These are phyloP conservation scores for Antheraea yamamai DNA, from an alignment of 2,888 invertebrate genomes.

Conservation along the genomic window DNA sequence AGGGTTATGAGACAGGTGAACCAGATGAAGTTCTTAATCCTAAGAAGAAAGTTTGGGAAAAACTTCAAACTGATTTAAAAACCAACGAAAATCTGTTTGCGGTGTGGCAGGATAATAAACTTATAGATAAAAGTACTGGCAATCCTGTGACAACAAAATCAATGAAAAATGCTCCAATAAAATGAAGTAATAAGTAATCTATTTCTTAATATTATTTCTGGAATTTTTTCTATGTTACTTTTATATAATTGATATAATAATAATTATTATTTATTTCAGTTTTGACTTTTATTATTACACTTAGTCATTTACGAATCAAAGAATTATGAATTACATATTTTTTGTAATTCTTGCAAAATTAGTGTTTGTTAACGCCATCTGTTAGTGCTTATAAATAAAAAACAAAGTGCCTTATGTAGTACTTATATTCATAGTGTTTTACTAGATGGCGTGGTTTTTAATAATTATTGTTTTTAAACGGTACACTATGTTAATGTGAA, in stretches of 20 bases:
- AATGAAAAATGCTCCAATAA: conserved; percentile 91
- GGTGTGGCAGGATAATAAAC: conserved; percentile 92
- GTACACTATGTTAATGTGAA: too few relatives aligned
- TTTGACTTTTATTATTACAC: neutral
- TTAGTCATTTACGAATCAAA: neutral
- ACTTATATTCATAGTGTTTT: too few relatives aligned
- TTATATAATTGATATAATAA: conserved; percentile 3
- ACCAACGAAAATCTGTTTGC: conserved; percentile 87
- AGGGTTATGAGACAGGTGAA: conserved; percentile 89
- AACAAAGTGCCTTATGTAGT: neutral
- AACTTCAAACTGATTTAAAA: conserved; percentile 90
- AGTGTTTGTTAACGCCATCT: neutral
- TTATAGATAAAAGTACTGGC: conserved; percentile 87
- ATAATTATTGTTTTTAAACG: too few relatives aligned
- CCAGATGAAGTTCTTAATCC: conserved; percentile 95
- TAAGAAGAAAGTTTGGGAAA: conserved; percentile 99
- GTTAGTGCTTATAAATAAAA: neutral
- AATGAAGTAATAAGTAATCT: conserved; percentile 68
- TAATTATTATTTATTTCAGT: neutral
- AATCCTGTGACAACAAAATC: conserved; percentile 88
- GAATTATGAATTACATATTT: neutral
- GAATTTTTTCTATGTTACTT: conserved; percentile 3
- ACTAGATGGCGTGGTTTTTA: too few relatives aligned
- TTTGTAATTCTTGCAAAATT: neutral
- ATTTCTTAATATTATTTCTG: conserved; percentile 12